Percentiles rank a stretch among this genome's conserved stretches.
These are phyloP conservation scores for Hemitrygon akajei DNA, from an alignment of 2,797 vertebrate genomes.

Conservation along the genomic window DNA sequence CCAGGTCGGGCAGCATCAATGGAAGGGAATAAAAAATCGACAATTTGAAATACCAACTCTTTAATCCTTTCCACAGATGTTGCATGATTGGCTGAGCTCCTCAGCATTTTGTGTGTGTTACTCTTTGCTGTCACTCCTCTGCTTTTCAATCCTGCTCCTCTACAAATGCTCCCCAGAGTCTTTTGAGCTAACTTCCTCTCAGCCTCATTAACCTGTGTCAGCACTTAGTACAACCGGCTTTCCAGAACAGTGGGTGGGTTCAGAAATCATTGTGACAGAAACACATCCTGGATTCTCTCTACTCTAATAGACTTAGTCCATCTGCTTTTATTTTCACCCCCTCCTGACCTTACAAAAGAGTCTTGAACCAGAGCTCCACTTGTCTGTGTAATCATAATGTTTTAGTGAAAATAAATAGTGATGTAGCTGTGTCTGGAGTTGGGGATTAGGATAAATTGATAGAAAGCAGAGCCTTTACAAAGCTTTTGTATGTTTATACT, in stretches of 20 bases:
- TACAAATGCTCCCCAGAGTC: neutral
- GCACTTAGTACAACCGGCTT: neutral
- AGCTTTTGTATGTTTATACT: neutral
- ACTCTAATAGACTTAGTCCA: no score
- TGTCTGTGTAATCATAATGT: conserved; percentile 14
- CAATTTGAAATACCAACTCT: no score
- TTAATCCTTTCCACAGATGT: no score
- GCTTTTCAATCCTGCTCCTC: neutral
- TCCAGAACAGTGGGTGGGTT: neutral
- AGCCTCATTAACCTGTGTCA: neutral
- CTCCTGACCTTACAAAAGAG: neutral
- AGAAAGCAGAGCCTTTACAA: neutral
- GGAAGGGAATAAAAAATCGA: no score
- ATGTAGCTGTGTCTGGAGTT: neutral
- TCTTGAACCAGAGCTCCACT: neutral
- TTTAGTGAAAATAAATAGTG: conserved; percentile 1
- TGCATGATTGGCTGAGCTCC: no score
- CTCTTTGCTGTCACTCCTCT: neutral
- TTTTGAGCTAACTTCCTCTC: neutral
- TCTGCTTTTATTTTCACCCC: no score
- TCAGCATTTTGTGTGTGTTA: no score
- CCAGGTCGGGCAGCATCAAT: no score
- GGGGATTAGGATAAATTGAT: neutral
- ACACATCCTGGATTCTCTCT: no score
- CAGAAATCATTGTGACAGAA: no score